Percentiles rank a stretch among this genome's conserved stretches.
These are phyloP conservation scores for Maniola hyperantus DNA, from an alignment of 2,888 invertebrate species.

Conservation along the genomic window DNA sequence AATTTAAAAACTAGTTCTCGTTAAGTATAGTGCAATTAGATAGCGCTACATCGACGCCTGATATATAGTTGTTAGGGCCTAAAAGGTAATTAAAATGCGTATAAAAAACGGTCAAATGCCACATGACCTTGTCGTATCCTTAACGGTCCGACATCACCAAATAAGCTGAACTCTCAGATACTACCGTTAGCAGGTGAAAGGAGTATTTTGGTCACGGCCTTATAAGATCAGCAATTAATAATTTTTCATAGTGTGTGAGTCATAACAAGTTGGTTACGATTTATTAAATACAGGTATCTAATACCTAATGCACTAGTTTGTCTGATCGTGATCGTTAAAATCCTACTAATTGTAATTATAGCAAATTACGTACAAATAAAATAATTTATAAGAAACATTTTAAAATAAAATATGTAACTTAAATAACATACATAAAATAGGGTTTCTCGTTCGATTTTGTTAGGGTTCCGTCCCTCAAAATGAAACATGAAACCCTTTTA, in stretches of 20 bases:
- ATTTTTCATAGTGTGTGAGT: constrained; percentile 15
- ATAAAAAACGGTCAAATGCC: constrained; percentile 35
- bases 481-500: too few species aligned
- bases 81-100: constrained; percentile 32
- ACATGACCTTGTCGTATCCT: constrained; percentile 26
- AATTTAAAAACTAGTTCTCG: neutral
- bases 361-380: too few species aligned
- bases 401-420: too few species aligned
- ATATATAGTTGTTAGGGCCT: constrained; percentile 12
- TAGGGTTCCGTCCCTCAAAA: too few species aligned
- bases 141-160: constrained; percentile 28
- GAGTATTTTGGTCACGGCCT: constrained; percentile 25
- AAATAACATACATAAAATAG: too few species aligned
- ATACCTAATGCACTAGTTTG: too few species aligned
- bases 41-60: neutral
- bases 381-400: too few species aligned
- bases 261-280: neutral
- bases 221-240: constrained; percentile 27
- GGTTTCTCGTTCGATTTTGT: too few species aligned
- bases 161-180: constrained; percentile 31
- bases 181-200: constrained; percentile 28
- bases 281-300: neutral
- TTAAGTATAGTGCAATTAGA: neutral
- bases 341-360: too few species aligned
- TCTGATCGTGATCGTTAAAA: too few species aligned